These are phyloP conservation scores for Drosophila busckii DNA, from an alignment of 1,140 invertebrate species.

Conservation along the genomic window DNA sequence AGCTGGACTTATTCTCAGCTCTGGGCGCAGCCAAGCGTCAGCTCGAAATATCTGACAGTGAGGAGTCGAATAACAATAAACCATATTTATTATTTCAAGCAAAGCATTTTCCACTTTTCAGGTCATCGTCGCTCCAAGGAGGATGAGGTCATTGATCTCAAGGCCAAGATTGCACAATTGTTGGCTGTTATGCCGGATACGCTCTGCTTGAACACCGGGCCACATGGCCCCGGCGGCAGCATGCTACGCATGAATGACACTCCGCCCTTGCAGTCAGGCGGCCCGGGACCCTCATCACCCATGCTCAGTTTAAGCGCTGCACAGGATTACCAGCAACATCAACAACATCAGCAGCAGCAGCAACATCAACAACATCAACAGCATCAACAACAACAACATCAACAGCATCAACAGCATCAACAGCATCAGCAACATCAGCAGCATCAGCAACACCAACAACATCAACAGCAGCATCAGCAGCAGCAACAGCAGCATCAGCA, in stretches of 20 bases:
- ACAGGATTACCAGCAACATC: slow-evolving; percentile 66
- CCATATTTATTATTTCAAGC: background rate
- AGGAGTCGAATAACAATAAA: background rate
- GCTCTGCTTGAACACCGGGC: slow-evolving; percentile 79
- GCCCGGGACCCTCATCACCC: slow-evolving; percentile 66
- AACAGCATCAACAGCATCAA: slow-evolving; percentile 37
- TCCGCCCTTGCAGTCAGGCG: slow-evolving; percentile 68
- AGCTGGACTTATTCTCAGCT: slow-evolving; percentile 97
- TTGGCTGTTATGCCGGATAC: slow-evolving; percentile 93
- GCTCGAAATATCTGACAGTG: slow-evolving; percentile 94
- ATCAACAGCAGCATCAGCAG: slow-evolving; percentile 39
- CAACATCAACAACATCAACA: slow-evolving; percentile 56
- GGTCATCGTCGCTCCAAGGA: slow-evolving; percentile 89
- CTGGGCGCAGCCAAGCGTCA: slow-evolving; percentile 96
- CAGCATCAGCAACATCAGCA: slow-evolving; percentile 44
- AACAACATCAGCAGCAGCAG: slow-evolving; percentile 55
- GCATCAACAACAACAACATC: slow-evolving; percentile 37
- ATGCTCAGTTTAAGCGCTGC: slow-evolving; percentile 67
- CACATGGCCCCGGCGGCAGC: slow-evolving; percentile 68
- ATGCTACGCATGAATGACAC: slow-evolving; percentile 78
- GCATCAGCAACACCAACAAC: slow-evolving; percentile 47
- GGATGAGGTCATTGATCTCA: slow-evolving; percentile 93
- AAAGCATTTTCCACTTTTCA: slow-evolving; percentile 79
- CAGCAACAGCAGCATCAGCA: slow-evolving; percentile 46
- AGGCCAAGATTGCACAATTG: slow-evolving; percentile 93